Base-by-base conservation (phyloP, 2,113 vertebrate genomes). In the Sylvietta virens region DNA sequence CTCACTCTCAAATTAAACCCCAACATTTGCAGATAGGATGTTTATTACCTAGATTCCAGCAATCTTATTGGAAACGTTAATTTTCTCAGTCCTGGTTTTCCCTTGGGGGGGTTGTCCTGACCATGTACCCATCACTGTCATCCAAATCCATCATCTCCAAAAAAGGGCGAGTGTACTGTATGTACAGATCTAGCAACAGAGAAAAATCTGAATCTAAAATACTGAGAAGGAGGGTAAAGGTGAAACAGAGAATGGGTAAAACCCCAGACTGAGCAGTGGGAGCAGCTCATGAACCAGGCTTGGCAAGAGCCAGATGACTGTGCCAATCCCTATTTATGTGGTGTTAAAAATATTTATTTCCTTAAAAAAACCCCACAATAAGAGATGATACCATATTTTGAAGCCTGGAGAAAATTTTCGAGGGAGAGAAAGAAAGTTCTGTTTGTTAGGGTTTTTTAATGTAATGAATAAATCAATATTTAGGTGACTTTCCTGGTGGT, bases 141-240 rank as follows among this genome's bases (percentile, higher is more conserved):
- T 27, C 37, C 17, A 24, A 15, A 44, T 30, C 26, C 13, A 3
- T 57, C 9, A 7, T 6, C 20, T 35, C 18, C 22, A 17, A 33
- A 33, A 23, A 13, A 7, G 12, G 23, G 9, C 0, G 0, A 62
- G 20, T 2, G 2, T 44, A 24, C 24, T 84, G 20, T 9, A 15
- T 26, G 39, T 7, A 51, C 50, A 54, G n/a, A 33, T 13, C 2
- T 1, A 33, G 64, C 35, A 54, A 26, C 0, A 74, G n/a, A 60
- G 35, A 40, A 70, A 57, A n/a, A n/a, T 6, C 7, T 39, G 45
- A 53, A 39, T 62, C 26, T 45, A 22, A 45, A 48, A 19, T 57
- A 62, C 9, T 58, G 69, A 76, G 84, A 24, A n/a, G 23, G 26
- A 11, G 7, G 18, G 17, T 45, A 39, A 56, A 53, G 42, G 23